These are phyloP conservation scores for fruit fly (Drosophila melanogaster) DNA, from an alignment of 1,140 invertebrate species.

Conservation along the genomic window DNA sequence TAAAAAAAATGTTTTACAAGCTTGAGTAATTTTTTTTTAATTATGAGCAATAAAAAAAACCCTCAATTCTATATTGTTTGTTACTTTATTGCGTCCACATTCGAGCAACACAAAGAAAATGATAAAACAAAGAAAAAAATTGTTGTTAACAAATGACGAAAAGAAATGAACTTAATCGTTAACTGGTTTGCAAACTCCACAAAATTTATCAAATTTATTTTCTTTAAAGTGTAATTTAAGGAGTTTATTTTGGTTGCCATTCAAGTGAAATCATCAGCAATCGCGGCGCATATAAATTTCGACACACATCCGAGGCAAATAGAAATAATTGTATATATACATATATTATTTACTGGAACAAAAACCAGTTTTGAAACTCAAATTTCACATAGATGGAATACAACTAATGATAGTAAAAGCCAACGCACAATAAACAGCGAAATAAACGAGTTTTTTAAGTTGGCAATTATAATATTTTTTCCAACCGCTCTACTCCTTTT, in stretches of 20 bases:
- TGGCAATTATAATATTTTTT: conserved; percentile 15
- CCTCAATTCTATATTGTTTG: neutral
- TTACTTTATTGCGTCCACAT: neutral
- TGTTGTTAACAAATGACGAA: neutral
- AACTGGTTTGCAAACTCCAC: neutral
- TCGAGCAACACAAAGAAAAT: neutral
- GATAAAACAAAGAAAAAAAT: neutral
- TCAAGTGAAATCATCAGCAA: neutral
- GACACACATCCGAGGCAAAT: conserved; percentile 17
- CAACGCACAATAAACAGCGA: conserved; percentile 9
- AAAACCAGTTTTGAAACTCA: conserved; percentile 31
- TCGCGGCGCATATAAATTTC: conserved; percentile 11
- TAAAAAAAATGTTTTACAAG: too few species aligned
- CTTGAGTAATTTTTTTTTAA: too few species aligned
- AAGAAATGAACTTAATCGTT: neutral
- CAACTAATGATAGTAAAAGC: conserved; percentile 12
- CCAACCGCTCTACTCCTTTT: conserved; percentile 1
- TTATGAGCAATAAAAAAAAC: neutral
- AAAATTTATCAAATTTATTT: neutral
- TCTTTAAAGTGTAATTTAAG: too few species aligned
- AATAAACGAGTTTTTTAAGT: conserved; percentile 35
- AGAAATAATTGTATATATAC: conserved; percentile 14
- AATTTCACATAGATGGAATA: conserved; percentile 20
- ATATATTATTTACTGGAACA: conserved; percentile 16
- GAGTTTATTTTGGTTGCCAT: too few species aligned